Conservation (phyloP, 2,888 invertebrate genomes). For the Agrenia bidenticulata region DNA sequence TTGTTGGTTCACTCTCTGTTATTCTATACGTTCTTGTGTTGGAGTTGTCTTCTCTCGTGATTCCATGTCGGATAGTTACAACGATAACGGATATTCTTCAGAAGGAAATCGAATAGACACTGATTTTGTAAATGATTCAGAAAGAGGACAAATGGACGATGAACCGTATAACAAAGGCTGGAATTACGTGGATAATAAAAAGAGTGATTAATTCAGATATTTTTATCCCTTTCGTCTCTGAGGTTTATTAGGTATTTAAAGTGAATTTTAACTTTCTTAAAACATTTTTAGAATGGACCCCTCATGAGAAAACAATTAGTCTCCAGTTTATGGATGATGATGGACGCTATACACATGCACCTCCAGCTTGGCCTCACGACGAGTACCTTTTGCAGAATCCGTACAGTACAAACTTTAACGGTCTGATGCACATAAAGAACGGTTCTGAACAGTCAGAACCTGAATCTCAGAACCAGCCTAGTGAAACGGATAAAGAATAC, state of each 20-base stretch:
- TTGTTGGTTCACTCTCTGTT: too few species aligned
- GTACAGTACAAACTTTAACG: too few species aligned
- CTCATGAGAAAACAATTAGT: slow-evolving; percentile 38
- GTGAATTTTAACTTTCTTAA: background rate
- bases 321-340: slow-evolving; percentile 35
- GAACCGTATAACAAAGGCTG: slow-evolving; percentile 24
- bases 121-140: too few species aligned
- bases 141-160: slow-evolving; percentile 16
- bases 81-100: too few species aligned
- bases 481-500: slow-evolving; percentile 14
- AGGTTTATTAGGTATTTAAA: background rate
- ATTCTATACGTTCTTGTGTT: too few species aligned
- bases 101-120: too few species aligned
- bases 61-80: too few species aligned
- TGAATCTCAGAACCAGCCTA: background rate
- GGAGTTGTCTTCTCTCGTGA: too few species aligned
- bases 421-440: background rate
- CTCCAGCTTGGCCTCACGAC: slow-evolving; percentile 38
- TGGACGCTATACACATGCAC: slow-evolving; percentile 25
- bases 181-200: slow-evolving; percentile 29
- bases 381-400: slow-evolving; percentile 27
- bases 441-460: background rate
- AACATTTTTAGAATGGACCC: slow-evolving; percentile 20
- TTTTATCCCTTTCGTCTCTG: too few species aligned
- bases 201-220: slow-evolving; percentile 10